Conservation (phyloP, 2,888 invertebrate genomes). For the Heliconius sara region DNA sequence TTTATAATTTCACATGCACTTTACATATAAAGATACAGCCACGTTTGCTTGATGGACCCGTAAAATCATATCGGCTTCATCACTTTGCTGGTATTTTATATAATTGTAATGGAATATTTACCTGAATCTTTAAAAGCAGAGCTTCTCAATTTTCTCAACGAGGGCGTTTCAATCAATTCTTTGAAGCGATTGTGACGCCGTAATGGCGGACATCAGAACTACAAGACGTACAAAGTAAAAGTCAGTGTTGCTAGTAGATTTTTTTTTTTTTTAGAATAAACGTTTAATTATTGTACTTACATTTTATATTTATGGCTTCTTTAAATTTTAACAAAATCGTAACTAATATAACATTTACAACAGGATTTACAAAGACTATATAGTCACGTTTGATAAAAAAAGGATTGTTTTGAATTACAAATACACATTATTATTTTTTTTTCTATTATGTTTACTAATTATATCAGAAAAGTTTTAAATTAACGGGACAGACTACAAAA, state of each 20-base stretch:
- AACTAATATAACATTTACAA: too few relatives aligned
- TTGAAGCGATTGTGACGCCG: constrained; percentile 72
- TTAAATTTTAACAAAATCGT: too few relatives aligned
- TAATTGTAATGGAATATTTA: constrained; percentile 43
- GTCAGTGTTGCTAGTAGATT: background rate
- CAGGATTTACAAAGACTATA: too few relatives aligned
- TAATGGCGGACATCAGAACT: constrained; percentile 64
- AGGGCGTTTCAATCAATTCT: constrained; percentile 77
- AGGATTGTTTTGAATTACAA: too few relatives aligned
- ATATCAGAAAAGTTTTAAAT: background rate
- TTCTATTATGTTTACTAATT: background rate
- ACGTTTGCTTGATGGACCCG: constrained; percentile 27
- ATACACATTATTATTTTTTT: too few relatives aligned
- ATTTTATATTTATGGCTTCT: background rate
- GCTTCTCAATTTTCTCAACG: constrained; percentile 72
- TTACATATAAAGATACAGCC: constrained; percentile 21
- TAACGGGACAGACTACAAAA: background rate
- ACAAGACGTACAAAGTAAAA: constrained; percentile 25
- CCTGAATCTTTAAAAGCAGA: constrained; percentile 52
- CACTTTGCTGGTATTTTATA: constrained; percentile 20
- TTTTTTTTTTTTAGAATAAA: background rate
- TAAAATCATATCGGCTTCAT: background rate
- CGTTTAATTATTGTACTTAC: background rate
- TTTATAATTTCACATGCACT: constrained; percentile 24
- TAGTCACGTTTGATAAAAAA: too few relatives aligned